Conservation (phyloP, 2,113 vertebrate genomes). For the Ciconia maguari region DNA sequence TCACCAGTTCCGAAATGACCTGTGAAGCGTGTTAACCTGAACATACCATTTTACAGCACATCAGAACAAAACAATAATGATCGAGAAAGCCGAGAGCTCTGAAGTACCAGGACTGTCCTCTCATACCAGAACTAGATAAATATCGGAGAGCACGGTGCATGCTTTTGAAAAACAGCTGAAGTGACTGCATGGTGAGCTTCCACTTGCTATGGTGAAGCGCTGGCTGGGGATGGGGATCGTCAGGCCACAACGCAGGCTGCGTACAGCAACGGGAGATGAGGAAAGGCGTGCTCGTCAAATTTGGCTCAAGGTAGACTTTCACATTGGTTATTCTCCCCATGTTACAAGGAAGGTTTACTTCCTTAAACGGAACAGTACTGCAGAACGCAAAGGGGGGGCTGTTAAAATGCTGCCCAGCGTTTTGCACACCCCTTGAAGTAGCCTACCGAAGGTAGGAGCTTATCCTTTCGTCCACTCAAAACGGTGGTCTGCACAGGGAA, state of each 20-base stretch:
- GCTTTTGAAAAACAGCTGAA: neutral
- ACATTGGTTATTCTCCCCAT: neutral
- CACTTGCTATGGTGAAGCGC: neutral
- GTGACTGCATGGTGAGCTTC: neutral
- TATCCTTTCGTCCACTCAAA: neutral
- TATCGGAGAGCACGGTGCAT: neutral
- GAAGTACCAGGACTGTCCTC: neutral
- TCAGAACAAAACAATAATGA: neutral
- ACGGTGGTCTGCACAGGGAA: neutral
- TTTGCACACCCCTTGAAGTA: neutral
- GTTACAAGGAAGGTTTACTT: neutral
- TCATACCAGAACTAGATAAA: neutral
- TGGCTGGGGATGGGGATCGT: neutral
- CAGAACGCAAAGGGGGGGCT: neutral
- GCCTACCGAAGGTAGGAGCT: neutral
- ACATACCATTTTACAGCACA: slow-evolving; percentile 12
- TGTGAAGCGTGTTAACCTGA: neutral
- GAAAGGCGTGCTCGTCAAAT: neutral
- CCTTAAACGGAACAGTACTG: neutral
- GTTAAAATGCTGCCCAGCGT: neutral
- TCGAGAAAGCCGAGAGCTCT: neutral
- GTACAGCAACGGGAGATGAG: fast-evolving
- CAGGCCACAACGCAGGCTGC: neutral
- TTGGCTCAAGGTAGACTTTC: neutral
- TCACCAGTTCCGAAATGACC: neutral